phyloP scores from a whole-genome alignment of 35 echinoderm and acorn worm genomes.

The Lytechinus pictus region DNA sequence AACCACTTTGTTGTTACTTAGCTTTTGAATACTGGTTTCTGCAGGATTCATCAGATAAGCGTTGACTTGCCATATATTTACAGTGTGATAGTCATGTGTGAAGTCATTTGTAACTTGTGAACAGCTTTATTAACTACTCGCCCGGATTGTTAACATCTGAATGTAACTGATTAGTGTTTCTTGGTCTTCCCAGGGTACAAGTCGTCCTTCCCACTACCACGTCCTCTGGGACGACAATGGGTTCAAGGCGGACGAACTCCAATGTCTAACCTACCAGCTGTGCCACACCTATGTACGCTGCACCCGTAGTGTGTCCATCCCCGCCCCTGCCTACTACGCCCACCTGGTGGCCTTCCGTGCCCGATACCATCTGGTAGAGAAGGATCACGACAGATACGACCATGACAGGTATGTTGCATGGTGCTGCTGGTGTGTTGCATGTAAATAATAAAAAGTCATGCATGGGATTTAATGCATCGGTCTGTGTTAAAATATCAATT shows the following conservation, averaged over 20 bases:
- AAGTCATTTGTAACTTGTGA: too few species aligned
- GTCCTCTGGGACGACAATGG: conserved; percentile 98
- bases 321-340: conserved; percentile 98
- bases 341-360: conserved; percentile 99
- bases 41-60: too few species aligned
- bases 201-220: conserved; percentile 98
- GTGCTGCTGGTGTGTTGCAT: neutral
- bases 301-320: conserved; percentile 95
- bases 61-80: too few species aligned
- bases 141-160: too few species aligned
- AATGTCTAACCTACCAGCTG: conserved; percentile 96
- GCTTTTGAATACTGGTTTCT: too few species aligned
- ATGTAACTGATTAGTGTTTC: neutral
- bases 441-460: neutral
- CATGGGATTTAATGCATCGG: neutral
- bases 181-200: conserved; percentile 78
- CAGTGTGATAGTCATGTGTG: too few species aligned
- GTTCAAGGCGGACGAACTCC: conserved; percentile 94
- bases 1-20: too few species aligned
- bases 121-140: too few species aligned
- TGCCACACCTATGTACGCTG: conserved; percentile 98
- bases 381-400: conserved; percentile 85
- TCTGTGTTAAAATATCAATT: neutral
- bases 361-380: conserved; percentile 97
- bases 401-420: conserved; percentile 30